These are phyloP conservation scores for Zoanthus gigantus DNA, from an alignment of 92 coral and sea anemone genomes.

Conservation along the genomic window DNA sequence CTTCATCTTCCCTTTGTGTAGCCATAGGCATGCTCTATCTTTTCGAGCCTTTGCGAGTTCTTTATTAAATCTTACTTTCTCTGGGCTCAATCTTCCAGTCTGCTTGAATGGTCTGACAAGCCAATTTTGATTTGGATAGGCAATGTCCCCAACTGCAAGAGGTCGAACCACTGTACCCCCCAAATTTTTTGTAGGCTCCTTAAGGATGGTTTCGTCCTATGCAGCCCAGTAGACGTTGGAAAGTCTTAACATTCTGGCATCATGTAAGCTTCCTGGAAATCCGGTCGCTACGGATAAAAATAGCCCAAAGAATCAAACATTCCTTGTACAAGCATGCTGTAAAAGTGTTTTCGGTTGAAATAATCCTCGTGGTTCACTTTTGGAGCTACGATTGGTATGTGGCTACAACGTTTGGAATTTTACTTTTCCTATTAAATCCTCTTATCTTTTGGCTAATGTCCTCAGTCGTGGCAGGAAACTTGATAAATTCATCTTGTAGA, in stretches of 20 bases:
- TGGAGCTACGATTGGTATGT: not conserved
- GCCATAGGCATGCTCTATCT: conserved; percentile 44
- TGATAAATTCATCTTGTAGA: not conserved
- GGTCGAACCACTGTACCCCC: conserved; percentile 50
- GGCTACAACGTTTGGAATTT: not conserved
- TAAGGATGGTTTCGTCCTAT: conserved; percentile 42
- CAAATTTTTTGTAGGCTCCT: conserved; percentile 45
- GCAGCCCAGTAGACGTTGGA: conserved; percentile 51
- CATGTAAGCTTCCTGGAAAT: conserved; percentile 9
- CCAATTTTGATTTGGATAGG: conserved; percentile 59
- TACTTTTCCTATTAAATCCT: not conserved
- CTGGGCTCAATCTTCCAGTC: conserved; percentile 54
- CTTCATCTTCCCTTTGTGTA: conserved; percentile 55
- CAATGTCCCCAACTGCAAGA: conserved; percentile 54
- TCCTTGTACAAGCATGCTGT: conserved; percentile 2
- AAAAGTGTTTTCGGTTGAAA: not conserved
- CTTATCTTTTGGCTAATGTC: not conserved
- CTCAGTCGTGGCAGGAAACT: not conserved
- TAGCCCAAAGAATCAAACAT: conserved; percentile 5
- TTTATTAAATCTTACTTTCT: conserved; percentile 49
- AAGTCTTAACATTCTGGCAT: conserved; percentile 16
- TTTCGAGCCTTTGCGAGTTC: conserved; percentile 63
- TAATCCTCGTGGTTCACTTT: not conserved
- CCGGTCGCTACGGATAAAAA: conserved; percentile 9
- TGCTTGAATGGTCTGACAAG: conserved; percentile 63